Base-by-base conservation (phyloP, 1,140 invertebrate species). In the Elysia chlorotica region DNA sequence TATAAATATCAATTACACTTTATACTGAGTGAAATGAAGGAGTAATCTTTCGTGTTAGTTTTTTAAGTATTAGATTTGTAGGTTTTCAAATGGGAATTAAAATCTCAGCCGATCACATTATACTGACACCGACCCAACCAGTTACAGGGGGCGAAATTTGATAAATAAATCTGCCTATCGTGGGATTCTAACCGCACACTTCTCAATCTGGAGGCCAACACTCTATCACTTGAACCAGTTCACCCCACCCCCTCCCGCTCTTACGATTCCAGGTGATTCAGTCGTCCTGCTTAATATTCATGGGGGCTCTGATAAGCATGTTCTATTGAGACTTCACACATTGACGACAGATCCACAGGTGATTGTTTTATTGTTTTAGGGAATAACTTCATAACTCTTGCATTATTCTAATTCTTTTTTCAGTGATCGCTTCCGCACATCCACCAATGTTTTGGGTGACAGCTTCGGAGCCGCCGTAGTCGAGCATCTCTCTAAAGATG, bases 401-500 rank as follows among this genome's bases (percentile, higher is more conserved):
- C 21, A 61, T n/a, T 35, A 65, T 41, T 41, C 59, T 53, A 30
- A 14, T 33, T 59, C 70, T 72, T 41, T 59, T 79, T 84, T 53
- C 76, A 91, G 90, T 23, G 91, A 91, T 79, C 86, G 91, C 69
- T 87, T 92, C 53, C 83, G 91, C 31, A 92, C 91, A 5, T 85
- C 89, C 1, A 87, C 91, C 69, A 92, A 92, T 80, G 90, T 92
- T 17, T 79, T 91, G 0, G 91, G 91, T 1, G 91, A 91, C 81
- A 88, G 89, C 31, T 88, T 89, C 78, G 91, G 91, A 37, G 90
- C 90, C 23, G 91, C 88, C 2, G 89, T 91, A 57, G 90, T 92
- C 0, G 83, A 88, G 70, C 89, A 91, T 74, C 74, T 91, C 17
- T 85, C 81, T 31, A 56, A 61, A 36, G 23, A 77, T n/a, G 83